A percentile compares a stretch with the other conserved stretches of the same genome.
phyloP scores from a whole-genome alignment of 2,797 vertebrate genomes.

The Lates japonicus region DNA sequence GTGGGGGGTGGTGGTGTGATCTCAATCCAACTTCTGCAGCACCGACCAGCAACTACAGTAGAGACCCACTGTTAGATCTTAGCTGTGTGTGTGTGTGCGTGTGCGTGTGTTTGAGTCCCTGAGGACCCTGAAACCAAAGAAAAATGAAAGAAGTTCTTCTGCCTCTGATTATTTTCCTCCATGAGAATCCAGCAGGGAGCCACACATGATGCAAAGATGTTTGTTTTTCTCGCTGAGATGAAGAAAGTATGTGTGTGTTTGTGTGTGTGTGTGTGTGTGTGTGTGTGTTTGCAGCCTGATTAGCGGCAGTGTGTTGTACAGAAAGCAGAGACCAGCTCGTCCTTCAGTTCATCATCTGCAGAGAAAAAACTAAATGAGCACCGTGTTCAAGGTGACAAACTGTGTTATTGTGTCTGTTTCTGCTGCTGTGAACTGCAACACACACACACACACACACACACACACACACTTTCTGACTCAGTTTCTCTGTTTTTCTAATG shows the following conservation, averaged over 20 bases:
- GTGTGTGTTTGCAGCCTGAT: too few species aligned
- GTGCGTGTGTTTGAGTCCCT: constrained; percentile 14
- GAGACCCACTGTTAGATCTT: constrained; percentile 3
- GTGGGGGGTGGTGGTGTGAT: too few species aligned
- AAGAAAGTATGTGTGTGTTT: constrained; percentile 1
- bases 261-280: not conserved
- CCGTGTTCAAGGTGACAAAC: constrained; percentile 33
- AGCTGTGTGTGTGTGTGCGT: constrained; percentile 26
- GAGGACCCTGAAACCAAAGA: constrained; percentile 37
- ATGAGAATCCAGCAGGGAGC: constrained; percentile 55
- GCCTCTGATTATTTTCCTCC: constrained; percentile 44
- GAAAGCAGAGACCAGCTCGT: not conserved
- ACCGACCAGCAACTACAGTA: not conserved
- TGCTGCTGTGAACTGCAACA: not conserved
- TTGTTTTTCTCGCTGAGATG: constrained; percentile 47
- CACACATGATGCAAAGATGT: constrained; percentile 49
- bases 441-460: constrained; percentile 3
- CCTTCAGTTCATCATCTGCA: constrained; percentile 29
- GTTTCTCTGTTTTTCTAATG: too few species aligned
- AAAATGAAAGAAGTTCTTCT: constrained; percentile 41
- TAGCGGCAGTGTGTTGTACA: not conserved
- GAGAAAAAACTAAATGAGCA: constrained; percentile 6
- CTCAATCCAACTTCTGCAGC: too few species aligned
- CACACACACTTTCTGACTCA: not conserved
- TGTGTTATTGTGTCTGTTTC: not conserved